Evolutionary conservation across 1,140 invertebrate species (phyloP).

Genomic region (Metaphire vulgaris): DNA sequence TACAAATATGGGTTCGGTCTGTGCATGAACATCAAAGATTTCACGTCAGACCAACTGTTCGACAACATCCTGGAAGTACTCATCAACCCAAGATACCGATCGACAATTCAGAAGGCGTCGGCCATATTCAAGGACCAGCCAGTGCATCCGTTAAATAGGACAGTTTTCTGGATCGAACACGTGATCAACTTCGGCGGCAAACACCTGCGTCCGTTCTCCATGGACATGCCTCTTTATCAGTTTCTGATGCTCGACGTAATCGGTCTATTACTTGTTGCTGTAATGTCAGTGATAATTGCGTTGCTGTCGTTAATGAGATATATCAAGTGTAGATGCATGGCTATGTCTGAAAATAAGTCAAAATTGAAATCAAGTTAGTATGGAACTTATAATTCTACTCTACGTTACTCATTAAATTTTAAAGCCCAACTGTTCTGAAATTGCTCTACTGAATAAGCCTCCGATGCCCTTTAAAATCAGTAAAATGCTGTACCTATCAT

Average conservation of each 20-base stretch:
- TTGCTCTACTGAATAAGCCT: too few relatives aligned
- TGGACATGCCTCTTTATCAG: conserved; percentile 7
- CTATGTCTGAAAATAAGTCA: too few relatives aligned
- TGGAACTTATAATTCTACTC: too few relatives aligned
- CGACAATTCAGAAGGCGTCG: conserved; percentile 13
- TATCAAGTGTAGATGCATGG: too few relatives aligned
- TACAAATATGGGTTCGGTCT: conserved; percentile 36
- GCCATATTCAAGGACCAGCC: conserved; percentile 13
- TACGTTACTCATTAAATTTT: too few relatives aligned
- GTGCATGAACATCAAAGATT: conserved; percentile 1
- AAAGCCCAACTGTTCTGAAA: too few relatives aligned
- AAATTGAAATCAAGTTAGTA: too few relatives aligned
- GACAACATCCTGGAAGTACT: conserved; percentile 26
- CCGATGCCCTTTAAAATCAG: too few relatives aligned
- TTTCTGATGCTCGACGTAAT: conserved; percentile 5
- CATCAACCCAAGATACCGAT: conserved; percentile 22
- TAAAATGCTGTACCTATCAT: too few relatives aligned
- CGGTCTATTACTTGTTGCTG: neutral
- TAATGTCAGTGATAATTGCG: neutral
- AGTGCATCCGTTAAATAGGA: neutral
- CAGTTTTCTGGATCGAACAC: conserved; percentile 29
- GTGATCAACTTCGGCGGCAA: conserved; percentile 13
- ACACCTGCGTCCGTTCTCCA: conserved; percentile 1
- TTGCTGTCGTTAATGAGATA: too few relatives aligned
- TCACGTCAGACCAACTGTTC: neutral